Percentiles rank a stretch among this genome's conserved stretches.
Evolutionary conservation across 2,888 invertebrate species (phyloP).

Genomic region (Cheilosia grossa): DNA sequence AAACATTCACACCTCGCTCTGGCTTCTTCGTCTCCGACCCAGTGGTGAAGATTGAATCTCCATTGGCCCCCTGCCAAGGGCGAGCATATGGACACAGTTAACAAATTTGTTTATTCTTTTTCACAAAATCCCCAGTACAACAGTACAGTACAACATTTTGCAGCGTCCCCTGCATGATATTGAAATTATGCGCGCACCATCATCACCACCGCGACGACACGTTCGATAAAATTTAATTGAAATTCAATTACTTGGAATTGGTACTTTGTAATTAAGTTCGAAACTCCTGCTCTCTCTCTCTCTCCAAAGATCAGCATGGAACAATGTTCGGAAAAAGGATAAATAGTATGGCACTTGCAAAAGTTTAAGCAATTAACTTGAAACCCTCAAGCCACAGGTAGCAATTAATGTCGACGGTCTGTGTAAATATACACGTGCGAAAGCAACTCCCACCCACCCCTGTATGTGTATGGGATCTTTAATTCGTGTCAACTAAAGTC

Average conservation of each 20-base stretch:
- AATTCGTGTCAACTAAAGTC: constrained; percentile 16
- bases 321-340: not conserved
- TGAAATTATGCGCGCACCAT: constrained; percentile 8
- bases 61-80: constrained; percentile 50
- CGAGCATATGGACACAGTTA: constrained; percentile 2
- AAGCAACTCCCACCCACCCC: not conserved
- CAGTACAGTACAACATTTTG: constrained; percentile 1
- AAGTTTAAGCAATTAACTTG: constrained; percentile 63
- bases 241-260: constrained; percentile 65
- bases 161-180: not conserved
- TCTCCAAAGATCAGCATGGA: not conserved
- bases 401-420: constrained; percentile 39
- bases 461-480: not conserved
- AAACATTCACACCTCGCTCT: constrained; percentile 44
- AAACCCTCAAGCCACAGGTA: constrained; percentile 31
- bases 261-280: constrained; percentile 67
- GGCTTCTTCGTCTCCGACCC: not conserved
- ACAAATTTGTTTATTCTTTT: constrained; percentile 7
- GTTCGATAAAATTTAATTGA: constrained; percentile 70
- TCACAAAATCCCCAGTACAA: not conserved
- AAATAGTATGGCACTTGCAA: constrained; percentile 39
- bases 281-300: not conserved
- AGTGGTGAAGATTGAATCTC: constrained; percentile 4
- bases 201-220: constrained; percentile 21
- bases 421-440: not conserved